Conservation (phyloP, 2,797 vertebrate genomes). For the Halcyon leucocephala region DNA sequence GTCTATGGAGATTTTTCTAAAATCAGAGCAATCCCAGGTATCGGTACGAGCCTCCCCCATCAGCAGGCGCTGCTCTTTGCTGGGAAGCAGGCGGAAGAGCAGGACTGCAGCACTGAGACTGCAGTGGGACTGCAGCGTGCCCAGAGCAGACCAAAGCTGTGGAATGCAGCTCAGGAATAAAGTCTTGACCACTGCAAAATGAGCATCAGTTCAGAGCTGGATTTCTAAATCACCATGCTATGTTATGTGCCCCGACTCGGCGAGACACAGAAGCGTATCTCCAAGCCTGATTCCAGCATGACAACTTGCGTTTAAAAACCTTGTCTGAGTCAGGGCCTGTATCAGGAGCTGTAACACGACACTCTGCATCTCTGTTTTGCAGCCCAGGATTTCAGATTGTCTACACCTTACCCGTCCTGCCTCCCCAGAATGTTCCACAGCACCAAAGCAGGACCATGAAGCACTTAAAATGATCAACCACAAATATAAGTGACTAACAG, state of each 20-base stretch:
- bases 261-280: neutral
- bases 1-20: neutral
- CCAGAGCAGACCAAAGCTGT: neutral
- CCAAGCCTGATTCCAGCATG: neutral
- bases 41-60: neutral
- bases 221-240: neutral
- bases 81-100: neutral
- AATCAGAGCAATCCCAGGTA: neutral
- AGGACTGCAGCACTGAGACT: neutral
- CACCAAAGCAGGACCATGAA: neutral
- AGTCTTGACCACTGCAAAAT: neutral
- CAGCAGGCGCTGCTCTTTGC: neutral
- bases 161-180: neutral
- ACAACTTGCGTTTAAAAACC: neutral
- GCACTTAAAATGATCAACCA: neutral
- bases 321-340: neutral
- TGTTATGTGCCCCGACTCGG: neutral
- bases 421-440: neutral
- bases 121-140: neutral
- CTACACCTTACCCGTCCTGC: neutral
- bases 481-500: neutral
- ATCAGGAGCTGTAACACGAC: neutral
- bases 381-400: neutral
- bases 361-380: neutral
- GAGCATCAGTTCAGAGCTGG: neutral